Base-by-base conservation (phyloP, 2,888 invertebrate species). In the Melipona bicolor region DNA sequence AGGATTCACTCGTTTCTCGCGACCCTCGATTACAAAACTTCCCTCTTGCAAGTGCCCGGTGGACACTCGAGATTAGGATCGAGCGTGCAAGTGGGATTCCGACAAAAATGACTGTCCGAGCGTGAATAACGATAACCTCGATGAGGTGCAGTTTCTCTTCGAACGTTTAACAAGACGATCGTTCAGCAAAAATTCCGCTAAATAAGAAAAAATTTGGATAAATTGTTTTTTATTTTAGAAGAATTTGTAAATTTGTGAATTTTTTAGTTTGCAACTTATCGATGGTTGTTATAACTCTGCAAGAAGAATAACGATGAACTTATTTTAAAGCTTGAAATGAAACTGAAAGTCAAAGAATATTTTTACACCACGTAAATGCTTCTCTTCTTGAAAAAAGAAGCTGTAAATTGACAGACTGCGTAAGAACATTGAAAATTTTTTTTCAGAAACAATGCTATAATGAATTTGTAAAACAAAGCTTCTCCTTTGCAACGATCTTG, bases 1-100 rank as follows among this genome's bases (percentile, higher is more conserved):
- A 79, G 75, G 74, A 79, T 73, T 74, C 65, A 54, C 32, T 27
- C 59, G 27, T 24, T 19, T 49, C 59, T 75, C 21, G 17, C 50
- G 49, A 61, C 43, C 21, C 49, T 4, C 61, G n/a, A 1, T 32
- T 54, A 21, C 17, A 54, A 2, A 54, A 61, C 71, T 65, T 74
- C 43, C 59, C 75, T 70, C 43, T 61, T 21, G 36, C 6, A 3
- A 62, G 64, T 43, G 67, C 24, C 5, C 52, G 62, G 11, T 21
- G 68, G 43, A 65, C 59, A 52, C n/a, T 5, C n/a, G 21, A 17
- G 50, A 17, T 9, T 54, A 65, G 56, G 56, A 71, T 59, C 50
- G 17, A 43, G 43, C 11, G 24, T n/a, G 21, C 36, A 32, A 19
- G 11, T 36, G 24, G 54, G 13, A 15, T 43, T 1, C 19, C 9